A percentile compares a stretch with the other conserved stretches of the same genome.
These are phyloP conservation scores for Megalops atlanticus DNA, from an alignment of 2,113 vertebrate genomes.

Conservation along the genomic window DNA sequence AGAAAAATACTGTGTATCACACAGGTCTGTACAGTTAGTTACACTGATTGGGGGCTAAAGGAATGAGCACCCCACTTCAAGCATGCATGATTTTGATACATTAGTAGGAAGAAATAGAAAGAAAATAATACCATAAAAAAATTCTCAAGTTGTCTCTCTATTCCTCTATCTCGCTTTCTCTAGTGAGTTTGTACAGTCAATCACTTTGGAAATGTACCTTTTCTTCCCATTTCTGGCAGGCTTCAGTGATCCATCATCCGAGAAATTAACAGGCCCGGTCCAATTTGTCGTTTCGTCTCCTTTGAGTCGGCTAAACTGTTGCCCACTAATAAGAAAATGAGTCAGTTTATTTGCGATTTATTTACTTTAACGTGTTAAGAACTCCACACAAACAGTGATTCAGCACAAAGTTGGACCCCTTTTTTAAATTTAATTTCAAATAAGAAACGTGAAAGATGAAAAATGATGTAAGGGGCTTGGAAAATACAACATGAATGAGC, in stretches of 20 bases:
- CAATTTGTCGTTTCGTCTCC: slow-evolving; percentile 95
- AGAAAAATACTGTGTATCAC: slow-evolving; percentile 21
- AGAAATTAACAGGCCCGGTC: slow-evolving; percentile 95
- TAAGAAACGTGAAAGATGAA: background rate
- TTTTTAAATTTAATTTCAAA: slow-evolving; percentile 8
- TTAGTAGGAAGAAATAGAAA: slow-evolving; percentile 41
- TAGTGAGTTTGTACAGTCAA: slow-evolving; percentile 59
- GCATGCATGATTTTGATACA: slow-evolving; percentile 22
- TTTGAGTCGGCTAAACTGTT: slow-evolving; percentile 98
- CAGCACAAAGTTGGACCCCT: slow-evolving; percentile 47
- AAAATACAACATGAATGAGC: slow-evolving; percentile 19
- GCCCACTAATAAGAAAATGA: slow-evolving; percentile 95
- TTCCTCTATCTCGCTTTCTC: slow-evolving; percentile 13
- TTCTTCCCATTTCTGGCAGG: slow-evolving; percentile 89
- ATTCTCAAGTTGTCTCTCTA: slow-evolving; percentile 20
- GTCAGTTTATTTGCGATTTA: slow-evolving; percentile 81
- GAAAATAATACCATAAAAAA: slow-evolving; percentile 35
- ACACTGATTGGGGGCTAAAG: background rate
- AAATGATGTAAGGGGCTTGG: slow-evolving; percentile 15
- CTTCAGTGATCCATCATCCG: slow-evolving; percentile 88
- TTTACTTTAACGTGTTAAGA: slow-evolving; percentile 48
- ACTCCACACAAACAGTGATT: slow-evolving; percentile 32
- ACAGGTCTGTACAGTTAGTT: slow-evolving; percentile 10
- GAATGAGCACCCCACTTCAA: slow-evolving; percentile 12
- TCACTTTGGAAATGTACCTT: slow-evolving; percentile 85